Evolutionary conservation across 2,797 vertebrate genomes (phyloP), one percentile per base, ranked within the genome.

Genomic region (Psittacula derbiana): DNA sequence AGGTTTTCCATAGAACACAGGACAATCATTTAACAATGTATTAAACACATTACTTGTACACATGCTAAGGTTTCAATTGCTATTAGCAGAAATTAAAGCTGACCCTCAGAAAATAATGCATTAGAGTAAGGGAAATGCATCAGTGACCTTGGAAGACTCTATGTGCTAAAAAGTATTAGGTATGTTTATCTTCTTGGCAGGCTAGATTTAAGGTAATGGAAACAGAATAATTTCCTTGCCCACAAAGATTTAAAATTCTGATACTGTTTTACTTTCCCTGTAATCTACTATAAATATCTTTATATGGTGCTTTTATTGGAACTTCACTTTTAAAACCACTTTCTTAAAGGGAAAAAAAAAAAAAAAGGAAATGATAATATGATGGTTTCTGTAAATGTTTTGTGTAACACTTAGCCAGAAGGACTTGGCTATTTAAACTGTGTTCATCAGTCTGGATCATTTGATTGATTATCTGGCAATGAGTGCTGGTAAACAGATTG

Each of bases 381-480:
- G 62, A 70, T 31, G 7, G 4, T 50, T 88, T 41, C 23, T 88
- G 13, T 67, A 91, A 50, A 60, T 64, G 20, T 27, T 60, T 78
- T 74, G 16, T 66, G 27, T 79, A 75, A 44, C 3, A 6, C n/a
- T 76, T 86, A 36, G 69, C 14, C 50, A 58, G 50, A 75, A 91
- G 4, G 27, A 58, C 8, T 58, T 70, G 43, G 12, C n/a, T 9
- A 28, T 73, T 79, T 46, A 57, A 92, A 60, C 21, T 52, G 30
- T 52, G n/a, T 80, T 47, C 80, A 27, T 72, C 57, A n/a, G 44
- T 83, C 65, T 86, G 66, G 62, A 74, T 52, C 12, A 53, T 41
- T 79, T 88, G 70, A 79, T 92, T 90, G 86, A 86, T 94, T 72
- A 53, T 57, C 52, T 86, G 53, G 70, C 83, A 90, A 14, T 58